Conservation (phyloP, 2,888 invertebrate genomes). For the Drosophila villosipedis region DNA sequence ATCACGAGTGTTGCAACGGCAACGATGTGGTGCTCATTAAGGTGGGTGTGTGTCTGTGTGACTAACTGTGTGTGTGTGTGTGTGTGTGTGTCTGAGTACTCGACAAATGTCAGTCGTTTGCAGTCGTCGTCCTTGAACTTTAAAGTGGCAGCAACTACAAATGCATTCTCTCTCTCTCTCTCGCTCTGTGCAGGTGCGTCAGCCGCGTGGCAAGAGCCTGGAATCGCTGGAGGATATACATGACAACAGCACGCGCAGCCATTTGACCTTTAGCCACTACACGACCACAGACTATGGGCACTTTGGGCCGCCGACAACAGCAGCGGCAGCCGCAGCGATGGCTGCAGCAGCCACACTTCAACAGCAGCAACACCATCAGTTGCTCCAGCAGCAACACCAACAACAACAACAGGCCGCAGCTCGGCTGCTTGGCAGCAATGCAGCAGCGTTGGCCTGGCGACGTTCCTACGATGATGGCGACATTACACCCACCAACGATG, state of each 20-base stretch:
- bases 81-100: conserved; percentile 27
- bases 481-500: conserved; percentile 94
- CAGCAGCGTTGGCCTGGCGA: conserved; percentile 87
- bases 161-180: conserved; percentile 12
- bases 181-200: conserved; percentile 88
- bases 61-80: conserved; percentile 23
- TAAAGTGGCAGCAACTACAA: conserved; percentile 43
- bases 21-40: conserved; percentile 85
- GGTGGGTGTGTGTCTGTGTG: conserved; percentile 70
- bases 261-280: conserved; percentile 85
- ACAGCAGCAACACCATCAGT: conserved; percentile 47
- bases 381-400: conserved; percentile 41
- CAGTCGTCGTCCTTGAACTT: conserved; percentile 64
- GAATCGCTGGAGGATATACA: conserved; percentile 93
- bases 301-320: conserved; percentile 81
- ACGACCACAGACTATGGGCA: conserved; percentile 85
- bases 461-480: conserved; percentile 95
- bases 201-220: conserved; percentile 93
- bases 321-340: conserved; percentile 62
- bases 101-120: conserved; percentile 40
- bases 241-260: conserved; percentile 86
- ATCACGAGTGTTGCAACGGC: conserved; percentile 84
- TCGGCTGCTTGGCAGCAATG: conserved; percentile 80
- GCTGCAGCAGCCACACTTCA: conserved; percentile 62
- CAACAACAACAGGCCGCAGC: conserved; percentile 64